These are phyloP conservation scores for Arenaria interpres DNA, from an alignment of 2,113 vertebrate genomes.

Conservation along the genomic window DNA sequence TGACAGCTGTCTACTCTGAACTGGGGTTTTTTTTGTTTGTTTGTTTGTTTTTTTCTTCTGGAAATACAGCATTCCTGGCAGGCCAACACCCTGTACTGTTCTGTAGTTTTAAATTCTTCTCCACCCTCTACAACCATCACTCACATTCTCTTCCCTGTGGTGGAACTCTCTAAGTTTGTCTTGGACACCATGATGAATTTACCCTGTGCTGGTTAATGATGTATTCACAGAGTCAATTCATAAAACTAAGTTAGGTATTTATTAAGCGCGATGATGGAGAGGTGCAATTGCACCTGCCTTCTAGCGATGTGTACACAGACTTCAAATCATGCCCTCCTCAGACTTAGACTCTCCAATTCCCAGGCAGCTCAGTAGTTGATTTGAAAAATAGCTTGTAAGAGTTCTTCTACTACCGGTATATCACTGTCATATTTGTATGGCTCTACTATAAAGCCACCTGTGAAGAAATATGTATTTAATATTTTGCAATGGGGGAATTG, in stretches of 20 bases:
- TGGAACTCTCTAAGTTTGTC: background rate
- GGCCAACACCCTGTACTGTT: background rate
- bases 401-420: background rate
- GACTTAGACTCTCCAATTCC: background rate
- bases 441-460: background rate
- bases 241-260: slow-evolving; percentile 22
- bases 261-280: background rate
- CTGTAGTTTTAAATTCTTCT: background rate
- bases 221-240: background rate
- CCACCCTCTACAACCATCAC: background rate
- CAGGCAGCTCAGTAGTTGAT: background rate
- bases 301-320: background rate
- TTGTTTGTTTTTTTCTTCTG: background rate
- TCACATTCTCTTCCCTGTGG: background rate
- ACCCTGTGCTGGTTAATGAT: background rate
- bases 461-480: background rate
- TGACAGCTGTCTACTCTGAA: background rate
- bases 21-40: background rate
- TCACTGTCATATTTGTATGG: background rate
- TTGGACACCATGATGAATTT: background rate
- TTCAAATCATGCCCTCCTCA: slow-evolving; percentile 1
- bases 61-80: background rate
- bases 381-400: background rate
- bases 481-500: background rate
- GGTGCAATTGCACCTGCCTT: background rate